A percentile compares a stretch with the other conserved stretches of the same genome.
These are phyloP conservation scores for Diarsia dahlii DNA, from an alignment of 2,888 invertebrate genomes.

Conservation along the genomic window DNA sequence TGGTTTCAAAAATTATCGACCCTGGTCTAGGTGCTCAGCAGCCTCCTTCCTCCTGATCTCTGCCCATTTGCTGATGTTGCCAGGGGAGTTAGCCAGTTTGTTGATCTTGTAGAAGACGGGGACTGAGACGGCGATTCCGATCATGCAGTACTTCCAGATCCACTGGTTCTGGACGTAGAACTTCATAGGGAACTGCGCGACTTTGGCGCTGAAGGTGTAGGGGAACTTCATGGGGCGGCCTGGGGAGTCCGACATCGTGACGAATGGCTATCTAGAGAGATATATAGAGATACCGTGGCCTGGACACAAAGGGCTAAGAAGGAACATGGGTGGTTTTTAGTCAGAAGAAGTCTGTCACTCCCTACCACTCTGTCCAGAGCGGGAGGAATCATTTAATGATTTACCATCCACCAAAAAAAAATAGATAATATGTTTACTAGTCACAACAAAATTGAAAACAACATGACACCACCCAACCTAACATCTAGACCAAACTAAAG, in stretches of 20 bases:
- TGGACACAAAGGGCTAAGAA: too few species aligned
- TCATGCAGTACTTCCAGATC: slow-evolving; percentile 94
- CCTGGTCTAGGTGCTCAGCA: slow-evolving; percentile 92
- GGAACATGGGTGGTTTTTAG: too few species aligned
- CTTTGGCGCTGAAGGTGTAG: slow-evolving; percentile 95
- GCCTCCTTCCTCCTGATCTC: slow-evolving; percentile 93
- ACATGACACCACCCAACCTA: not conserved
- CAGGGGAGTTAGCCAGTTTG: slow-evolving; percentile 94
- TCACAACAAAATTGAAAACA: not conserved
- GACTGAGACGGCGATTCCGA: slow-evolving; percentile 89
- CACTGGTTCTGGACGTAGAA: slow-evolving; percentile 94
- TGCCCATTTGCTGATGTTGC: slow-evolving; percentile 94
- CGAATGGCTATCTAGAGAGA: slow-evolving; percentile 67
- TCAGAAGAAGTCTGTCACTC: too few species aligned
- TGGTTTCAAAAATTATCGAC: too few species aligned
- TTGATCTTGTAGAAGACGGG: slow-evolving; percentile 95
- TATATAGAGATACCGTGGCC: slow-evolving; percentile 26
- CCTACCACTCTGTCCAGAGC: too few species aligned
- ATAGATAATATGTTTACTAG: not conserved
- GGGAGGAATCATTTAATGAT: too few species aligned
- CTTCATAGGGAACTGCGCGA: slow-evolving; percentile 95
- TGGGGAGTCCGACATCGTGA: slow-evolving; percentile 87
- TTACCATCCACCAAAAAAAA: too few species aligned
- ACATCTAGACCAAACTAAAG: slow-evolving; percentile 3
- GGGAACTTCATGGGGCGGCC: slow-evolving; percentile 96